Evolutionary conservation across 2,113 vertebrate species (phyloP).

Genomic region (Ovibos moschatus): DNA sequence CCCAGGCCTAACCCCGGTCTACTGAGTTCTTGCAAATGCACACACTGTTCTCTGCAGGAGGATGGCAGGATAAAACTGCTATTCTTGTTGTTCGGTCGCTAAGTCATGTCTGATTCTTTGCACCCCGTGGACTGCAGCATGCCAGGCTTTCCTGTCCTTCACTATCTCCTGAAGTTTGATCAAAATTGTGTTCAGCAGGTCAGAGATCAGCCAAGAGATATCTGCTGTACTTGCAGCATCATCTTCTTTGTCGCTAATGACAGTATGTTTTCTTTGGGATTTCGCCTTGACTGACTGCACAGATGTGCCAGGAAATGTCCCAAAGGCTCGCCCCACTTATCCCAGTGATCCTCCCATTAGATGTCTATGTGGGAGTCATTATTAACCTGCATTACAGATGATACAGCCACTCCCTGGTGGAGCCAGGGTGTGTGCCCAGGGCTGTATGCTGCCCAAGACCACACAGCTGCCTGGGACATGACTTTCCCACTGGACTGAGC

Average conservation of each 20-base stretch:
- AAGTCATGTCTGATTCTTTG: background rate
- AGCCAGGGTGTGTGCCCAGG: background rate
- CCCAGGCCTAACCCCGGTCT: background rate
- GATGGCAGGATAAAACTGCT: background rate
- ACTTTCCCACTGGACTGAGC: background rate
- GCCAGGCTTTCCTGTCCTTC: background rate
- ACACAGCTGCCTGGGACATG: rapidly evolving
- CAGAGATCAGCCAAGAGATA: background rate
- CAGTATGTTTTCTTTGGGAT: background rate
- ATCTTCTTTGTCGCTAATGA: background rate
- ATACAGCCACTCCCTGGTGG: background rate
- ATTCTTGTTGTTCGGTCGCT: rapidly evolving
- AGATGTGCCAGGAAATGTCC: background rate
- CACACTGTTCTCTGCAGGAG: background rate
- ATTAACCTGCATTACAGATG: background rate
- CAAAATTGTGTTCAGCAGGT: background rate
- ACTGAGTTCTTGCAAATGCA: background rate
- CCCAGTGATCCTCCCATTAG: background rate
- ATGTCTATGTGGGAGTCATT: background rate
- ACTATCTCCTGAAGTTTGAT: background rate
- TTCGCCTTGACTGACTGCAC: background rate
- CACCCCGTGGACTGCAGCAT: background rate
- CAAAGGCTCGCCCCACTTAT: background rate
- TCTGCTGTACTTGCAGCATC: rapidly evolving
- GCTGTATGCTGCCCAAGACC: background rate